Evolutionary conservation across 2,113 vertebrate species (phyloP).

Genomic region (Meriones unguiculatus): DNA sequence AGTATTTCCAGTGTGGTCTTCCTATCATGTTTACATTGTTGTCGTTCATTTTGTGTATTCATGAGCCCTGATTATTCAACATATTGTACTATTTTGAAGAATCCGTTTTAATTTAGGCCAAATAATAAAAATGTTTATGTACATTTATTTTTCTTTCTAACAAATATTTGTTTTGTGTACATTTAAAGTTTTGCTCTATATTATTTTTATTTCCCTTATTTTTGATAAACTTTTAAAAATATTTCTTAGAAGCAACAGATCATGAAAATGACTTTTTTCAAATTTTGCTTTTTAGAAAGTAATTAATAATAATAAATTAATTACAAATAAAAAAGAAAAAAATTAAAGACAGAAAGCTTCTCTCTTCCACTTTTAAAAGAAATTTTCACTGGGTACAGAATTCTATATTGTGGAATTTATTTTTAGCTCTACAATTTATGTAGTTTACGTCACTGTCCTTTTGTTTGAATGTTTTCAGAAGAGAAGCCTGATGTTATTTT

Average conservation of each 20-base stretch:
- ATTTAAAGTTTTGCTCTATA: background rate
- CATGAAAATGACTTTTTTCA: background rate
- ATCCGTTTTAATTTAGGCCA: background rate
- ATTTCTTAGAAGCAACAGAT: background rate
- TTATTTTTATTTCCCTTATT: background rate
- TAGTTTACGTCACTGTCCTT: background rate
- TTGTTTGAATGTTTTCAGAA: background rate
- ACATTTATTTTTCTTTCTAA: background rate
- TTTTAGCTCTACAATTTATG: background rate
- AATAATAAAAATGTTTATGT: background rate
- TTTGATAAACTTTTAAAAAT: background rate
- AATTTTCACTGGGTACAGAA: background rate
- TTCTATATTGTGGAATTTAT: background rate
- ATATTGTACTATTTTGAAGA: background rate
- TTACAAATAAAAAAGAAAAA: too few relatives aligned
- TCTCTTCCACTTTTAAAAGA: background rate
- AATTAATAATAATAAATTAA: too few relatives aligned
- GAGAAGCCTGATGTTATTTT: background rate
- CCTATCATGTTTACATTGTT: background rate
- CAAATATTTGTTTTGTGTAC: background rate
- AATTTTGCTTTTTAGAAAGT: background rate
- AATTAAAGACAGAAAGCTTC: background rate
- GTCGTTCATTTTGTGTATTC: background rate
- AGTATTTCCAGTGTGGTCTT: background rate
- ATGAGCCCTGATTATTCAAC: background rate